Conservation (phyloP, 2,888 invertebrate species). For the Lochmaea crataegi region DNA sequence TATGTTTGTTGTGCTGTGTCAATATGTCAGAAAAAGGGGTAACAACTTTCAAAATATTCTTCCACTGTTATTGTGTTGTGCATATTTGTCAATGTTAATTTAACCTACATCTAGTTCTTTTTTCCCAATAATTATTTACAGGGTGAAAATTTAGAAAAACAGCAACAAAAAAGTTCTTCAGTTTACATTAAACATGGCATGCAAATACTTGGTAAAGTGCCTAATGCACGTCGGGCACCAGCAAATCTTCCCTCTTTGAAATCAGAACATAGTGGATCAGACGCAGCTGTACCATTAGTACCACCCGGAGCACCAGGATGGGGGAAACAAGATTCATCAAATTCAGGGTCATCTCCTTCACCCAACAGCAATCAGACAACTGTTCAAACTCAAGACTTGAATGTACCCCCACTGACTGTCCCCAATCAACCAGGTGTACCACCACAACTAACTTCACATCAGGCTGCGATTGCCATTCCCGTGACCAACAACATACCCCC, state of each 20-base stretch:
- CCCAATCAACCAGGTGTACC: constrained; percentile 44
- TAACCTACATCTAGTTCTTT: background rate
- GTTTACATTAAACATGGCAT: constrained; percentile 97
- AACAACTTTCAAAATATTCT: no score
- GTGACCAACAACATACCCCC: constrained; percentile 59
- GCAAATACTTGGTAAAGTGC: constrained; percentile 99
- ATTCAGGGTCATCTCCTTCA: constrained; percentile 57
- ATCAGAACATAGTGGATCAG: constrained; percentile 89
- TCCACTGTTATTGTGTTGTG: background rate
- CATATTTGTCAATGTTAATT: background rate
- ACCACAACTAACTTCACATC: constrained; percentile 59
- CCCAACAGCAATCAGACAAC: constrained; percentile 49
- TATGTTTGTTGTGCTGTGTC: background rate
- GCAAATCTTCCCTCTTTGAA: constrained; percentile 99
- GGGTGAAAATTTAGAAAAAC: constrained; percentile 90
- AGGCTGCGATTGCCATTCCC: constrained; percentile 62
- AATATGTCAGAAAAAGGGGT: no score
- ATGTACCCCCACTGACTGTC: constrained; percentile 47
- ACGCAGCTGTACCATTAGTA: constrained; percentile 82
- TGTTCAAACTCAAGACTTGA: constrained; percentile 47
- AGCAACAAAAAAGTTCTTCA: constrained; percentile 88
- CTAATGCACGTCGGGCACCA: constrained; percentile 97
- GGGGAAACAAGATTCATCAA: constrained; percentile 70
- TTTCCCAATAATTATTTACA: constrained; percentile 56
- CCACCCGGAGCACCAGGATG: constrained; percentile 85